Evolutionary conservation across 2,797 vertebrate genomes (phyloP).

Genomic region (Tokudaia tokunoshimensis): DNA sequence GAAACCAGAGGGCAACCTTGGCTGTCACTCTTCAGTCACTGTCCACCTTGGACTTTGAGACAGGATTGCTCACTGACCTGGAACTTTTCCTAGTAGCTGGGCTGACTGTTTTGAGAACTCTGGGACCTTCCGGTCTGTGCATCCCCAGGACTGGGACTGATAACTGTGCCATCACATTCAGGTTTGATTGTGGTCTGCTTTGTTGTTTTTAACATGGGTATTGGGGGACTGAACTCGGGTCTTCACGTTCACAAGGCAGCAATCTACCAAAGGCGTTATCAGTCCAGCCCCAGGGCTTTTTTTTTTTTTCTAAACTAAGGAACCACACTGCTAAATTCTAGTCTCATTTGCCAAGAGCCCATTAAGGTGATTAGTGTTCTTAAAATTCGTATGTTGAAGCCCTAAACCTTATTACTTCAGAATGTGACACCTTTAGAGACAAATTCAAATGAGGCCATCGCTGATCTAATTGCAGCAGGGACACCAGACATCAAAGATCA

Average conservation of each 20-base stretch:
- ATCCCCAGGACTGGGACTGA: not conserved
- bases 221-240: not conserved
- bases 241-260: not conserved
- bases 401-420: not conserved
- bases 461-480: not conserved
- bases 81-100: not conserved
- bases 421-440: not conserved
- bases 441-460: not conserved
- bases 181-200: not conserved
- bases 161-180: not conserved
- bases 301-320: constrained; percentile 6
- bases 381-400: not conserved
- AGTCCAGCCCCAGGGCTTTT: not conserved
- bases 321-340: not conserved
- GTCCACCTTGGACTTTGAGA: not conserved
- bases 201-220: not conserved
- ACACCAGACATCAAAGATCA: not conserved
- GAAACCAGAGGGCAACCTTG: not conserved
- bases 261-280: not conserved
- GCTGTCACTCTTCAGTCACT: not conserved
- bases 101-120: not conserved
- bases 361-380: not conserved
- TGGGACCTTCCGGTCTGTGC: no score
- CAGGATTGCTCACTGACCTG: not conserved
- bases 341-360: not conserved